A percentile compares a stretch with the other conserved stretches of the same genome.
Conservation (phyloP, 2,113 vertebrate species). For the Rutilus rutilus region DNA sequence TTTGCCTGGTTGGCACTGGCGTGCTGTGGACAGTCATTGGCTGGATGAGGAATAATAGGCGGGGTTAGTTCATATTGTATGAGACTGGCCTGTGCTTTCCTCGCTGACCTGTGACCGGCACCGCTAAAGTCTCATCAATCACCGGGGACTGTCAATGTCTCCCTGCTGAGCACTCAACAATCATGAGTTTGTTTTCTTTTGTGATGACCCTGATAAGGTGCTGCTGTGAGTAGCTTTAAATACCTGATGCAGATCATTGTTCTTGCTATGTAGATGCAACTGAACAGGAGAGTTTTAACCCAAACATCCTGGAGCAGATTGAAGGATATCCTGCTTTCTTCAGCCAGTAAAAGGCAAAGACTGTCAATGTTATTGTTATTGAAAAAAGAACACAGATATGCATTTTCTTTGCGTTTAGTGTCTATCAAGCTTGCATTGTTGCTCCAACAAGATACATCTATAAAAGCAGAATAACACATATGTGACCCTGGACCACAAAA, state of each 20-base stretch:
- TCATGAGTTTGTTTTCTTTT: conserved; percentile 27
- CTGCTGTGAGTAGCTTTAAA: neutral
- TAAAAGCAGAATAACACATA: neutral
- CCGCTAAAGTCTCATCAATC: neutral
- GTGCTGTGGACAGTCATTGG: neutral
- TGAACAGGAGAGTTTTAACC: conserved; percentile 32
- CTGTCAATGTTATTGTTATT: neutral
- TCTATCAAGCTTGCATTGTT: neutral
- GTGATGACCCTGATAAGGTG: conserved; percentile 25
- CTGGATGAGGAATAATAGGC: neutral
- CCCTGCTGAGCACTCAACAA: conserved; percentile 30
- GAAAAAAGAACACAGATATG: neutral
- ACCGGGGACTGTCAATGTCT: conserved; percentile 1
- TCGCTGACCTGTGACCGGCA: neutral
- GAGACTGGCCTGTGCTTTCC: neutral
- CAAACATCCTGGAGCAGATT: conserved; percentile 37
- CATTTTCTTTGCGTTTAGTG: neutral
- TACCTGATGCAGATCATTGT: conserved; percentile 33
- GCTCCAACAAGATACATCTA: neutral
- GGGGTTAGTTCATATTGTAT: neutral
- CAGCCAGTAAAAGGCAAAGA: neutral
- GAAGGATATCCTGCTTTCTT: conserved; percentile 31
- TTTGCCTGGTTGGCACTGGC: neutral
- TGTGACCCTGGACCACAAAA: too few species aligned
- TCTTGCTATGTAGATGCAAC: conserved; percentile 21